Evolutionary conservation across 2,113 vertebrate genomes (phyloP), one percentile per base, ranked within the genome.

Genomic region (Tor tambroides): DNA sequence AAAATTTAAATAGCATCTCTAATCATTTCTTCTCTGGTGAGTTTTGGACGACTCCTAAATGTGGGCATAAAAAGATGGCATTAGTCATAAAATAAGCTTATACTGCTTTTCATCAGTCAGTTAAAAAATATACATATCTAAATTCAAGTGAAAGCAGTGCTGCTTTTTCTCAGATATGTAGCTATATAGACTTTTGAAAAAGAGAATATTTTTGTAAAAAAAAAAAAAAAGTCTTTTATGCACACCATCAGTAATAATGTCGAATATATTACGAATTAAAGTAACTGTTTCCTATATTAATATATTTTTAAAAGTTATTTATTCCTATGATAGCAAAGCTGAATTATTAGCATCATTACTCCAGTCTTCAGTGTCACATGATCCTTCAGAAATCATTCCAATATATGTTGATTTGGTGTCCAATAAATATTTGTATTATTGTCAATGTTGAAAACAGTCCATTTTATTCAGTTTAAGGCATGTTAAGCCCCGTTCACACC

Each of bases 31-130:
- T 38, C 56, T 63, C 35, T 41, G 32, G 12, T 63, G 21, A 80
- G 32, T 63, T 63, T 15, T 63, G 35, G 23, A 43, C 21, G 38
- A 43, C 71, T 74, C 11, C 30, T 35, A 63, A 80, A 63, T 63
- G 23, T 63, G 56, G 54, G 32, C 14, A 80, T 80, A 63, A 41
- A 80, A n/a, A 41, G 17, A 61, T 80, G 35, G 30, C 78, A 63
- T 38, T 26, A 41, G 19, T 38, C 69, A 69, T 69, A 23, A 72
- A 72, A 21, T 41, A 72, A 72, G 69, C 69, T 3, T n/a, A 41
- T 41, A 5, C 35, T 74, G 35, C 35, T 11, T 74, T 61, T n/a
- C 21, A 15, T 12, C 21, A n/a, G 23, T 80, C 54, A 80, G 38
- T 26, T 76, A 7, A 49, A 28, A n/a, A 49, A 46, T n/a, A 46